Evolutionary conservation across 2,888 invertebrate genomes (phyloP).

Genomic region (Trichacis sp.): DNA sequence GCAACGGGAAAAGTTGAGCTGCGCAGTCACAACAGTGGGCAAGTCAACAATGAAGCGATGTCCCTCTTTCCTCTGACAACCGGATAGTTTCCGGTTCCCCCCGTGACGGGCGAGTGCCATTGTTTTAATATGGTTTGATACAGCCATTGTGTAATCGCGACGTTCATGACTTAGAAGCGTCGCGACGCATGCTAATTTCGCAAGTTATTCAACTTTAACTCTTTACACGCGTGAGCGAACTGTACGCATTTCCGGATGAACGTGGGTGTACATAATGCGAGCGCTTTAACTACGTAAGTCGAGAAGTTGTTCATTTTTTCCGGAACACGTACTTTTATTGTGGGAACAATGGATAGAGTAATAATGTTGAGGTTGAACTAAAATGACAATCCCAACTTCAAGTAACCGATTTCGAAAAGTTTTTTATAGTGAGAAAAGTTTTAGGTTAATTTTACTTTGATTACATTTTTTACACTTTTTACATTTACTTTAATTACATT

Average conservation of each 20-base stretch:
- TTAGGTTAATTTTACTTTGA: no score
- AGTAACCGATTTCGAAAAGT: no score
- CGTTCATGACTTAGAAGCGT: conserved; percentile 49
- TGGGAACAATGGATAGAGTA: no score
- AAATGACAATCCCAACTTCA: no score
- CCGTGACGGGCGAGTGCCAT: conserved; percentile 51
- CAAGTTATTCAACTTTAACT: conserved; percentile 57
- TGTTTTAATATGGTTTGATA: conserved; percentile 64
- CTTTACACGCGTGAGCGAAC: conserved; percentile 54
- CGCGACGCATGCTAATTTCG: conserved; percentile 57
- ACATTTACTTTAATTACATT: no score
- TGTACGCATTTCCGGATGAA: conserved; percentile 51
- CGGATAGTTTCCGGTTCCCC: conserved; percentile 47
- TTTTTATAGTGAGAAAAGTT: no score
- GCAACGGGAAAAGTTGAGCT: conserved; percentile 15
- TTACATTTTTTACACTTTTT: no score
- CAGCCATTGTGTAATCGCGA: conserved; percentile 58
- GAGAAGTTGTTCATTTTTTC: no score
- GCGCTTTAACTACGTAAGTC: no score
- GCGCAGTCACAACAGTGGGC: conserved; percentile 56
- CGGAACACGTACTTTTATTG: no score
- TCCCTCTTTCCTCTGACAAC: conserved; percentile 47
- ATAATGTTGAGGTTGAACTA: no score
- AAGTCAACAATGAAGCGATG: conserved; percentile 62
- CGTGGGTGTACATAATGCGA: no score